A percentile compares a stretch with the other conserved stretches of the same genome.
These are phyloP conservation scores for Microtus californicus DNA, from an alignment of 2,797 vertebrate species.

Conservation along the genomic window DNA sequence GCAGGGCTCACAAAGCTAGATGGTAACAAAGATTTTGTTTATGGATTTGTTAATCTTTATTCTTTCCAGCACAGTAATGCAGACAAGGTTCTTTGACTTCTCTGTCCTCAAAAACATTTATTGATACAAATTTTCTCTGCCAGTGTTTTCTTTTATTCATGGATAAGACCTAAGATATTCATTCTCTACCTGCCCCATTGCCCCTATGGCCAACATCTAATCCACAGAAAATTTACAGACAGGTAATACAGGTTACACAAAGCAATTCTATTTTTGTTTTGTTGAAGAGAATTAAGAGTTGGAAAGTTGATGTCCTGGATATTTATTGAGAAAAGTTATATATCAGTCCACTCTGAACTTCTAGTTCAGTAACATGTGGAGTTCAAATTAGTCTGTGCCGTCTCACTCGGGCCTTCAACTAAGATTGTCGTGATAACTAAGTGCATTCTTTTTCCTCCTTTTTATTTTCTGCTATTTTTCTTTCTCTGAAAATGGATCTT, in stretches of 20 bases:
- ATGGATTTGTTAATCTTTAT: neutral
- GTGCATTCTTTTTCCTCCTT: neutral
- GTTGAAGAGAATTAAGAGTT: neutral
- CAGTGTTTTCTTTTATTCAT: neutral
- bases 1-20: neutral
- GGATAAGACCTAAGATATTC: neutral
- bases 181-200: neutral
- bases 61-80: neutral
- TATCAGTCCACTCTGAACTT: neutral
- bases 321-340: neutral
- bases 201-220: neutral
- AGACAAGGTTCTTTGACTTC: neutral
- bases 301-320: neutral
- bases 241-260: neutral
- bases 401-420: neutral
- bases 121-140: neutral
- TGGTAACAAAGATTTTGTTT: neutral
- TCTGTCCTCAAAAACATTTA: neutral
- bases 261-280: neutral
- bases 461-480: neutral
- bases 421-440: neutral
- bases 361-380: neutral
- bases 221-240: neutral
- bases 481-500: neutral
- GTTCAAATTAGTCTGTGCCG: neutral